Conservation (phyloP, 2,888 invertebrate species). For the Drosophila meridionalis region DNA sequence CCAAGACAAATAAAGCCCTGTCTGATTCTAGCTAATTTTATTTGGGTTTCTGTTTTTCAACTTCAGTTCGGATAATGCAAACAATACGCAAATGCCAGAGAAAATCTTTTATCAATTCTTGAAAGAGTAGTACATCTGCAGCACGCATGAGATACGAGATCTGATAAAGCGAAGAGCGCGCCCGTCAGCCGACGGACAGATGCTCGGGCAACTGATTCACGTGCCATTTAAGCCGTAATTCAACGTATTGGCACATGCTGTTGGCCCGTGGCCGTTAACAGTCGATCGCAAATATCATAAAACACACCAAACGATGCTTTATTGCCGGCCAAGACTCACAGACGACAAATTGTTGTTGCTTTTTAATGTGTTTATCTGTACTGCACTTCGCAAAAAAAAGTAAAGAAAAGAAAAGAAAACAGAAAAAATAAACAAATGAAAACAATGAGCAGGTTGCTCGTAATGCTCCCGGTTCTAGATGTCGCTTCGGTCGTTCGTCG, state of each 20-base stretch:
- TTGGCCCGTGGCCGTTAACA: constrained; percentile 20
- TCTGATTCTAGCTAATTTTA: constrained; percentile 13
- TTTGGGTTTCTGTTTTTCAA: neutral
- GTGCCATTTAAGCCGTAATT: constrained; percentile 60
- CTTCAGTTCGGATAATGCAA: constrained; percentile 38
- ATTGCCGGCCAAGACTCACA: constrained; percentile 11
- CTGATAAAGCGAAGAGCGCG: constrained; percentile 17
- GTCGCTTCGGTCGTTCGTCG: constrained; percentile 18
- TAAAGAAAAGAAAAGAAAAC: no score
- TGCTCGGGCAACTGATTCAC: constrained; percentile 53
- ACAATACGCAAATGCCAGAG: constrained; percentile 65
- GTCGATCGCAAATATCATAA: constrained; percentile 39
- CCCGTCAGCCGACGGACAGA: constrained; percentile 37
- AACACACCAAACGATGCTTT: constrained; percentile 36
- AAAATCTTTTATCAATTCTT: constrained; percentile 49
- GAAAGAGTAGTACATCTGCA: constrained; percentile 62
- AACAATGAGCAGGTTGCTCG: constrained; percentile 1
- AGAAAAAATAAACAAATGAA: neutral
- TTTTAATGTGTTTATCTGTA: constrained; percentile 60
- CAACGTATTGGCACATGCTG: constrained; percentile 57
- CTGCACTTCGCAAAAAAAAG: constrained; percentile 43
- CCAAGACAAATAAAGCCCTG: constrained; percentile 21
- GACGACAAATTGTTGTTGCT: constrained; percentile 7
- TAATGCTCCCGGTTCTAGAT: constrained; percentile 18
- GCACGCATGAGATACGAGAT: constrained; percentile 43